Percentiles rank a stretch among this genome's conserved stretches.
Evolutionary conservation across 2,888 invertebrate species (phyloP).

Genomic region (Drosophila tripunctata): DNA sequence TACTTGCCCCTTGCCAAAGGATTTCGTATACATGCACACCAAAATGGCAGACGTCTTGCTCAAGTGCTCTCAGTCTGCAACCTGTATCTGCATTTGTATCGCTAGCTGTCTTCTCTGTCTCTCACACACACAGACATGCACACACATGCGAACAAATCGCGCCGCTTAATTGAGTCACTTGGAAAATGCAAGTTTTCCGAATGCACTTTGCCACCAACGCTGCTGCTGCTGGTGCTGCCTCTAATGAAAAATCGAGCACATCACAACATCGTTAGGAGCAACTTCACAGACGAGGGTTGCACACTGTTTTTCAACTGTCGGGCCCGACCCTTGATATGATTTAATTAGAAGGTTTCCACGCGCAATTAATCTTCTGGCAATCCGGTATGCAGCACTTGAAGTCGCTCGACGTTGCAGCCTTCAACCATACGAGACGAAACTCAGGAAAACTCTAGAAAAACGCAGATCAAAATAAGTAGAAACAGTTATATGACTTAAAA

Average conservation of each 20-base stretch:
- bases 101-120: slow-evolving; percentile 24
- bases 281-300: slow-evolving; percentile 10
- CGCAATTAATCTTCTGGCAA: slow-evolving; percentile 80
- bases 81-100: slow-evolving; percentile 57
- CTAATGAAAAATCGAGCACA: slow-evolving; percentile 67
- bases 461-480: background rate
- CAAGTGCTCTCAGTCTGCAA: slow-evolving; percentile 59
- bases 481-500: too few relatives aligned
- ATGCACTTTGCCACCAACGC: slow-evolving; percentile 45
- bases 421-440: slow-evolving; percentile 24
- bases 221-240: too few relatives aligned
- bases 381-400: slow-evolving; percentile 43
- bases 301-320: background rate
- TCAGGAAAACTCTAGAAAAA: background rate
- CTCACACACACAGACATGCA: slow-evolving; percentile 12
- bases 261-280: slow-evolving; percentile 69
- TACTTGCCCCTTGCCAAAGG: slow-evolving; percentile 74
- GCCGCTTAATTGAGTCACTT: slow-evolving; percentile 77
- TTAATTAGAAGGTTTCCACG: slow-evolving; percentile 82
- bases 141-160: slow-evolving; percentile 22
- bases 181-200: slow-evolving; percentile 78
- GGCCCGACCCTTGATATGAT: slow-evolving; percentile 70
- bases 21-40: slow-evolving; percentile 55
- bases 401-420: slow-evolving; percentile 1
- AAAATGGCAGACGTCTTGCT: slow-evolving; percentile 79